Conservation (phyloP, 2,888 invertebrate species). For the Latrodectus hesperus region DNA sequence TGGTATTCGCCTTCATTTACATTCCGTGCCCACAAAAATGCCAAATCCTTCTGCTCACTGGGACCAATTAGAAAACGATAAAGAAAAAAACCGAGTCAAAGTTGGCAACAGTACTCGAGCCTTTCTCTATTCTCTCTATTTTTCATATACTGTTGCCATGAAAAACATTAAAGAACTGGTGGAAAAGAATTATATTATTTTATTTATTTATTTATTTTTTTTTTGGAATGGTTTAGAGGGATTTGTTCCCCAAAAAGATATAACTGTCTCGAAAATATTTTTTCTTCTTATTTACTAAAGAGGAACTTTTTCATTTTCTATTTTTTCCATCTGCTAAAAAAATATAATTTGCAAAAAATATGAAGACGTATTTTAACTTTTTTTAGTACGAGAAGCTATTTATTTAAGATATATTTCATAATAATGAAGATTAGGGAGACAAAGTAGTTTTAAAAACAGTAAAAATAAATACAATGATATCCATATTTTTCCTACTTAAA, state of each 20-base stretch:
- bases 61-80: neutral
- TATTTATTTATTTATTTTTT: neutral
- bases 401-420: no score
- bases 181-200: neutral
- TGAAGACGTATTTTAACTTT: no score
- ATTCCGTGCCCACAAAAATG: neutral
- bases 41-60: constrained; percentile 1
- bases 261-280: neutral
- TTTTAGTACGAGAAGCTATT: no score
- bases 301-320: no score
- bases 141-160: neutral
- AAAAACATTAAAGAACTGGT: neutral
- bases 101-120: neutral
- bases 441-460: no score
- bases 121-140: neutral
- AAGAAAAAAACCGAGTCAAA: neutral
- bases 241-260: neutral
- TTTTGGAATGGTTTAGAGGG: neutral
- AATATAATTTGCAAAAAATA: no score
- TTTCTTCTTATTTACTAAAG: no score
- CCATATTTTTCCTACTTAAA: no score
- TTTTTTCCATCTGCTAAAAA: no score
- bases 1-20: neutral
- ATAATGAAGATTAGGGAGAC: no score
- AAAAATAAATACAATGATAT: no score